Evolutionary conservation across 1,140 invertebrate species (phyloP), one percentile per base, ranked within the genome.

Genomic region (Onthophagus taurus): DNA sequence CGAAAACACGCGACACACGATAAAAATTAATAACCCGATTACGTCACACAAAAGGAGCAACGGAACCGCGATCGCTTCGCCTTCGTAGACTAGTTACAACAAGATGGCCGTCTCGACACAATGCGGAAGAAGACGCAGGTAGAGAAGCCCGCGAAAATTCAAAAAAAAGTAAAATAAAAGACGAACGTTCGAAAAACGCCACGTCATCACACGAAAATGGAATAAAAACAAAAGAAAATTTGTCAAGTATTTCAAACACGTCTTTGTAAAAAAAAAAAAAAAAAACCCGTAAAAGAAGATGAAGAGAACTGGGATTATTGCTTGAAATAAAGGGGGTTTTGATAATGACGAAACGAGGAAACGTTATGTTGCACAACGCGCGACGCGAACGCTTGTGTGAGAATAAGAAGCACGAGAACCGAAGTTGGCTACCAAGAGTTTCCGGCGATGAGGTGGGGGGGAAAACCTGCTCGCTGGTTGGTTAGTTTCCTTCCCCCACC

Each of bases 171-270:
- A n/a, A n/a, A n/a, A n/a, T n/a, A n/a, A n/a, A n/a, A n/a, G n/a
- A n/a, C n/a, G n/a, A n/a, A n/a, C n/a, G 51, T 51, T 29, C 38
- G 43, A 45, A 52, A 53, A 54, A 39, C 51, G 47, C 49, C 49
- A 51, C 52, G 52, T 41, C 14, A 5, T 21, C 24, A 37, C 20
- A 21, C 35, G 35, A 37, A 21, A 21, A 37, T 21, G 12, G 17
- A 41, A 29, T 29, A 41, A n/a, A 26, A 41, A 13, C 21, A 26
- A 41, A 38, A 17, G 38, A 26, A 41, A 41, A 29, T 26, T 26
- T 26, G 6, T 7, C n/a, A 26, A 26, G n/a, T 26, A 14, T 21
- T 26, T 29, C 14, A 29, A 41, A 24, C 21, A 17, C 38, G 24
- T 37, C 18, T 37, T 37, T 37, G 35, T 37, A n/a, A n/a, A n/a